phyloP scores from a whole-genome alignment of 2,888 invertebrate species.

The Andrena haemorrhoa region DNA sequence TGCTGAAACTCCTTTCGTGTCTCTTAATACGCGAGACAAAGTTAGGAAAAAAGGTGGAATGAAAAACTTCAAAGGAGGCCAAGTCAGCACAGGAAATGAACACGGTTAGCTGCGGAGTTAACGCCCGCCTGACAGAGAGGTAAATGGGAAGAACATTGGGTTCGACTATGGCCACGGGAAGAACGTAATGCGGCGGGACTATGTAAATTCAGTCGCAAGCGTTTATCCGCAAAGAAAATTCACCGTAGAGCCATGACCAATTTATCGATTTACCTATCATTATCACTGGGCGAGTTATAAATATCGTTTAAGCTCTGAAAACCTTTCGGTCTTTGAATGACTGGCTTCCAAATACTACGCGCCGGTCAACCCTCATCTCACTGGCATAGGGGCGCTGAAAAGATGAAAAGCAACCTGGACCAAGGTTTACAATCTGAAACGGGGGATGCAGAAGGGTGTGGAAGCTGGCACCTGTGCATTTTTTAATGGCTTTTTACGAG shows the following conservation, averaged over 20 bases:
- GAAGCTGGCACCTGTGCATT: conserved; percentile 61
- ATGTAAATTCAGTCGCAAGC: conserved; percentile 19
- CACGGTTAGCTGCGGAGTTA: background rate
- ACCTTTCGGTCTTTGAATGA: background rate
- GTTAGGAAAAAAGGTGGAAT: background rate
- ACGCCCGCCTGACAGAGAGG: background rate
- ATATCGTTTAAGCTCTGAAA: background rate
- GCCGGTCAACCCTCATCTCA: background rate
- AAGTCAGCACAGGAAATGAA: conserved; percentile 1
- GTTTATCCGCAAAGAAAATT: conserved; percentile 6
- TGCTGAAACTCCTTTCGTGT: conserved; percentile 9
- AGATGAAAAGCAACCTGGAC: conserved; percentile 55
- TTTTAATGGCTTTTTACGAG: conserved; percentile 66
- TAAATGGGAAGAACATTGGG: background rate
- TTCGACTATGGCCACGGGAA: background rate
- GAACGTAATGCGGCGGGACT: conserved; percentile 5
- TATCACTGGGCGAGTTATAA: background rate
- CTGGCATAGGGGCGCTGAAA: conserved; percentile 5
- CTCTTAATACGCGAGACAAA: conserved; percentile 10
- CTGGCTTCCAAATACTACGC: background rate
- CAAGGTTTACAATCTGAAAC: conserved; percentile 39
- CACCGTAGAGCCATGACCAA: background rate
- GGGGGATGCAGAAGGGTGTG: conserved; percentile 16
- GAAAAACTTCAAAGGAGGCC: conserved; percentile 7
- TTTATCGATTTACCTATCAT: background rate